A percentile compares a stretch with the other conserved stretches of the same genome.
These are phyloP conservation scores for Cordilura impudica DNA, from an alignment of 2,888 invertebrate species.

Conservation along the genomic window DNA sequence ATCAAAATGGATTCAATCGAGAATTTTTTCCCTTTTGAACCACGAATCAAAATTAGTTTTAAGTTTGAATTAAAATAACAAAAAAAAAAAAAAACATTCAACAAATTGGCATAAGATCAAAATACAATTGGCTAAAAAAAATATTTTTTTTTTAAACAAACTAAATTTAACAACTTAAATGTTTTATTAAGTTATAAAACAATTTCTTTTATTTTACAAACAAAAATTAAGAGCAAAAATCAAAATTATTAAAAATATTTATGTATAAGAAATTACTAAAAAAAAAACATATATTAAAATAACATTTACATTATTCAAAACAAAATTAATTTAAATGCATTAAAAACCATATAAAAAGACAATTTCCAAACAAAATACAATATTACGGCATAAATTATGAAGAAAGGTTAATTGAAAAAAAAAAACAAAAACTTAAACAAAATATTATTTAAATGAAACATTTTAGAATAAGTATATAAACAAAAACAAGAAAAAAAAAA, in stretches of 20 bases:
- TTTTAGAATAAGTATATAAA: constrained; percentile 65
- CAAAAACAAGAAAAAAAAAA: constrained; percentile 64
- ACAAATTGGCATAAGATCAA: constrained; percentile 12
- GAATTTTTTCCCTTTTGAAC: constrained; percentile 66
- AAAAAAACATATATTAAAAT: constrained; percentile 59
- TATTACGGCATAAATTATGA: constrained; percentile 43
- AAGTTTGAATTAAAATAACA: constrained; percentile 41
- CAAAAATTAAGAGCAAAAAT: constrained; percentile 65
- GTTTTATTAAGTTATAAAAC: constrained; percentile 57
- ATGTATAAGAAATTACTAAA: constrained; percentile 51
- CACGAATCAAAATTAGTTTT: constrained; percentile 71
- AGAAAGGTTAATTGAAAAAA: constrained; percentile 57
- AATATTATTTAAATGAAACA: constrained; percentile 61
- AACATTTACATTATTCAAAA: constrained; percentile 64
- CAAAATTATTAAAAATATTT: constrained; percentile 65
- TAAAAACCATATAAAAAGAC: constrained; percentile 12
- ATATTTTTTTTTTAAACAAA: constrained; percentile 31
- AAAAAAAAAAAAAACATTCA: constrained; percentile 18
- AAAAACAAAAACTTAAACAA: constrained; percentile 67
- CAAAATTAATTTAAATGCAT: constrained; percentile 37
- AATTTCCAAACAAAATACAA: constrained; percentile 31
- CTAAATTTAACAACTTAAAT: constrained; percentile 42
- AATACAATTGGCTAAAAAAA: constrained; percentile 37
- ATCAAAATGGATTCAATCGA: constrained; percentile 73
- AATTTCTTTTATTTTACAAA: constrained; percentile 3